These are phyloP conservation scores for Loriculus beryllinus DNA, from an alignment of 2,797 vertebrate species.

Conservation along the genomic window DNA sequence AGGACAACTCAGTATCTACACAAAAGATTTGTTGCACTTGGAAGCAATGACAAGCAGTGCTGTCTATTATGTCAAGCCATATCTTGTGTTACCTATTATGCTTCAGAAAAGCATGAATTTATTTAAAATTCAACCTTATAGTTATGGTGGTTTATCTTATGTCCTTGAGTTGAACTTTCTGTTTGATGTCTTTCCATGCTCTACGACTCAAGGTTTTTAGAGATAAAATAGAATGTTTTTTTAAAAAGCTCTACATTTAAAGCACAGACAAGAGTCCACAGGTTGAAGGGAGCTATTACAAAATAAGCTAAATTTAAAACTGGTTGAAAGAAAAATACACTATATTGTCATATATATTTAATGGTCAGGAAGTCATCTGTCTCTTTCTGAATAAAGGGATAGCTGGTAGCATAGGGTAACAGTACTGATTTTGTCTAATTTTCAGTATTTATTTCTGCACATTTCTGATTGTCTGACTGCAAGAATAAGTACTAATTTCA, in stretches of 20 bases:
- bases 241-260: background rate
- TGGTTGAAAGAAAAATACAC: background rate
- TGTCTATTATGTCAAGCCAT: background rate
- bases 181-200: background rate
- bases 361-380: background rate
- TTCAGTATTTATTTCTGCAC: background rate
- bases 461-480: background rate
- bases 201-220: background rate
- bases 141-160: background rate
- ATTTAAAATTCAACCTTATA: background rate
- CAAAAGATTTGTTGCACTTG: background rate
- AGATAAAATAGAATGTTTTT: background rate
- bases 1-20: rapidly evolving
- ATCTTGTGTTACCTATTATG: background rate
- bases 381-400: background rate
- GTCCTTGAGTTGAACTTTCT: background rate
- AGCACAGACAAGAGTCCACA: background rate
- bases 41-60: background rate
- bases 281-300: background rate
- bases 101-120: background rate
- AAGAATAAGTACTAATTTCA: background rate
- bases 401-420: background rate
- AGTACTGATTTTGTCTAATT: background rate
- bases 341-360: background rate
- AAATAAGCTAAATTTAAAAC: background rate